These are phyloP conservation scores for Parotia lawesii DNA, from an alignment of 2,113 vertebrate species.

Conservation along the genomic window DNA sequence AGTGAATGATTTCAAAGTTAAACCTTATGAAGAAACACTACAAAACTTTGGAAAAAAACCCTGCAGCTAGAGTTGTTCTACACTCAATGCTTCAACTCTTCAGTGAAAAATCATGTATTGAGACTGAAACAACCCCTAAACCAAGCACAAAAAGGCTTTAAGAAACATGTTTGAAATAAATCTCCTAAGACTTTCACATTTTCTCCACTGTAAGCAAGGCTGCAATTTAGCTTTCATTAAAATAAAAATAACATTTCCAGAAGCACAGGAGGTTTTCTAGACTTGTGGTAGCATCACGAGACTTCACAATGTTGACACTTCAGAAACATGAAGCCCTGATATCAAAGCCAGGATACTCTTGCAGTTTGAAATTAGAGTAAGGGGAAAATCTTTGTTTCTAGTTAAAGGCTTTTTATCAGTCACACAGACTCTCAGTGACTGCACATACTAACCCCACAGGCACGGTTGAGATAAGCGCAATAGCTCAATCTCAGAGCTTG, in stretches of 20 bases:
- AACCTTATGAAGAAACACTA: neutral
- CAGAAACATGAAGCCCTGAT: neutral
- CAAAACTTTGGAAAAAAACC: neutral
- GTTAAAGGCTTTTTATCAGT: neutral
- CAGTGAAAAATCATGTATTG: neutral
- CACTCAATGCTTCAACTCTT: neutral
- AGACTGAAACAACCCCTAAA: neutral
- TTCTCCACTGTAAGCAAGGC: neutral
- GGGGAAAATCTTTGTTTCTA: neutral
- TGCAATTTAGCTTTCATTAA: neutral
- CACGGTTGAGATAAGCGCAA: neutral
- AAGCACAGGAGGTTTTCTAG: neutral
- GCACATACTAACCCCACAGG: neutral
- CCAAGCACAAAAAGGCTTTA: neutral
- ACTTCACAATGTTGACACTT: neutral
- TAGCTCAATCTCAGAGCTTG: neutral
- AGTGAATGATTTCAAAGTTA: neutral
- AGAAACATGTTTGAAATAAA: neutral
- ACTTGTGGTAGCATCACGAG: neutral
- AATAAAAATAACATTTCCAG: neutral
- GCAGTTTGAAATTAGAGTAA: neutral
- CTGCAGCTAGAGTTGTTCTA: neutral
- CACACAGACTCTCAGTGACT: neutral
- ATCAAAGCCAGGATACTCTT: neutral
- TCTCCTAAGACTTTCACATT: neutral